Evolutionary conservation across 2,797 vertebrate species (phyloP).

Genomic region (Antennarius maculatus): DNA sequence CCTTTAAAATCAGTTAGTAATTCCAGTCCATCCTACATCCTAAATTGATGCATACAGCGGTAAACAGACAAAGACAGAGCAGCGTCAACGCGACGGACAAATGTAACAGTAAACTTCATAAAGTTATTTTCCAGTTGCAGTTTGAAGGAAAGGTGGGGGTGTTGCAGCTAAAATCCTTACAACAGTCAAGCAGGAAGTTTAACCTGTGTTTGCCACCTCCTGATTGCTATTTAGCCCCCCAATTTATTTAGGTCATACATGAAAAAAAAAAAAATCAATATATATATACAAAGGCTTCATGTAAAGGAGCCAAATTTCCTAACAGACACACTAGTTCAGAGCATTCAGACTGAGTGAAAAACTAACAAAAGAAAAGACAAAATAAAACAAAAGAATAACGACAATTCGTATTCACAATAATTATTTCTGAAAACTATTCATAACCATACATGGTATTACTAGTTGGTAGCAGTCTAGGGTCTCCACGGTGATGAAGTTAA

Average conservation of each 20-base stretch:
- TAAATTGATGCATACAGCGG: slow-evolving; percentile 33
- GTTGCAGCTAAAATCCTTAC: slow-evolving; percentile 13
- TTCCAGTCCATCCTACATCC: slow-evolving; percentile 35
- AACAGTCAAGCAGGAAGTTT: slow-evolving; percentile 26
- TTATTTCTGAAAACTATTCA: slow-evolving; percentile 73
- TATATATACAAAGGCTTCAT: slow-evolving; percentile 65
- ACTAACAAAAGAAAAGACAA: slow-evolving; percentile 72
- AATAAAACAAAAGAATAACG: slow-evolving; percentile 77
- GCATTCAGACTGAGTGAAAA: slow-evolving; percentile 91
- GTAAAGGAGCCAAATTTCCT: slow-evolving; percentile 64
- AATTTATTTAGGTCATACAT: slow-evolving; percentile 29
- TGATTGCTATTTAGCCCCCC: slow-evolving; percentile 22
- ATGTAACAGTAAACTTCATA: slow-evolving; percentile 62
- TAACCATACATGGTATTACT: slow-evolving; percentile 84
- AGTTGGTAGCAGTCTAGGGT: slow-evolving; percentile 86
- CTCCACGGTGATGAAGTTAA: slow-evolving; percentile 83
- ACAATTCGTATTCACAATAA: slow-evolving; percentile 76
- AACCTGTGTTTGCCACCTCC: slow-evolving; percentile 23
- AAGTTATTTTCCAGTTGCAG: slow-evolving; percentile 18
- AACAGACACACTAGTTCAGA: slow-evolving; percentile 93
- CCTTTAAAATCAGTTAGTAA: slow-evolving; percentile 57
- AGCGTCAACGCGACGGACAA: slow-evolving; percentile 84
- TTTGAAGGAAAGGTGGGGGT: slow-evolving; percentile 9
- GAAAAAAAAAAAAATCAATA: slow-evolving; percentile 52
- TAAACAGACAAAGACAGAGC: slow-evolving; percentile 47